Evolutionary conservation across 2,113 vertebrate genomes (phyloP).

Genomic region (Myocastor coypus): DNA sequence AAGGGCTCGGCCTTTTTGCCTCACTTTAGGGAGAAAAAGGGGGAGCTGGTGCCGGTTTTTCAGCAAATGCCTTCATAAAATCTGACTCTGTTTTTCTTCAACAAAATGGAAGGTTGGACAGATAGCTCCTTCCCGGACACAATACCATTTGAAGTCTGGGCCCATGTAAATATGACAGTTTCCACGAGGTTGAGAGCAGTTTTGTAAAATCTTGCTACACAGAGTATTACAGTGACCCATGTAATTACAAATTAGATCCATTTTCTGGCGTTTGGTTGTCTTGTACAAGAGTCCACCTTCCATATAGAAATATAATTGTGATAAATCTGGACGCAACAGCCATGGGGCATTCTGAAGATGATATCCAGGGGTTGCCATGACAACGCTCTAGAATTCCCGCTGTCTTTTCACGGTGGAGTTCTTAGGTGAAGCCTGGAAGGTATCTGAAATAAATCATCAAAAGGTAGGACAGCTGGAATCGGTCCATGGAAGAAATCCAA

Average conservation of each 20-base stretch:
- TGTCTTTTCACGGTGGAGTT: constrained; percentile 76
- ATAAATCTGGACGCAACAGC: constrained; percentile 74
- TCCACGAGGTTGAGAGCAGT: constrained; percentile 8
- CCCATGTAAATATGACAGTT: constrained; percentile 37
- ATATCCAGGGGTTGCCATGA: constrained; percentile 79
- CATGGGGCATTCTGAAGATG: constrained; percentile 70
- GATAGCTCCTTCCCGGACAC: background rate
- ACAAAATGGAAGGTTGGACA: background rate
- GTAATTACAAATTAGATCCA: constrained; percentile 74
- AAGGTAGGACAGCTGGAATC: constrained; percentile 73
- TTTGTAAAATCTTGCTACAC: constrained; percentile 57
- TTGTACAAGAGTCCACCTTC: constrained; percentile 75
- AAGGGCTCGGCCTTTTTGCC: background rate
- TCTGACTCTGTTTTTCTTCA: constrained; percentile 36
- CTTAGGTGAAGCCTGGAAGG: constrained; percentile 74
- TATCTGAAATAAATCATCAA: constrained; percentile 75
- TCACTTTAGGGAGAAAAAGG: background rate
- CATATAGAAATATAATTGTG: constrained; percentile 72
- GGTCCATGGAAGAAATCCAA: constrained; percentile 75
- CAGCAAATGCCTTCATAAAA: constrained; percentile 34
- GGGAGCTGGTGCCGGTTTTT: background rate
- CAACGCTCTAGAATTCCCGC: constrained; percentile 73
- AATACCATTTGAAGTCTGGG: background rate
- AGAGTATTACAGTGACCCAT: constrained; percentile 1
- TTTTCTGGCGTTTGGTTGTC: constrained; percentile 72